A percentile compares a stretch with the other conserved stretches of the same genome.
Conservation (phyloP, 1,140 invertebrate genomes). For the Agrilus planipennis region DNA sequence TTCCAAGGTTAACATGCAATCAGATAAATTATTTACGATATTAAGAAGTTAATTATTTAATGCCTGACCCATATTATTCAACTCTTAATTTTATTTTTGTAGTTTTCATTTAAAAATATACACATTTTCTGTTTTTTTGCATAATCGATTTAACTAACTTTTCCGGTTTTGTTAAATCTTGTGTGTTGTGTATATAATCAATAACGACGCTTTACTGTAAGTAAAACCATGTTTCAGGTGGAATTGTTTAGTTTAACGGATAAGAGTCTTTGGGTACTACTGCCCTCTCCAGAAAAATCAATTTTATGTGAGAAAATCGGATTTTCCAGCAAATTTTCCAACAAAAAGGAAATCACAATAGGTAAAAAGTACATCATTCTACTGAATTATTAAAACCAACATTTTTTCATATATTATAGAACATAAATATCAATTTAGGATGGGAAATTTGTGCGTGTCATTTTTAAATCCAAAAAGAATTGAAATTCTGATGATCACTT, state of each 20-base stretch:
- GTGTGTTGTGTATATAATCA: no score
- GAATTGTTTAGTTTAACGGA: conserved; percentile 30
- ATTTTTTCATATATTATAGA: conserved; percentile 41
- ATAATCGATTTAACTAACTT: no score
- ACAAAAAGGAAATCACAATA: conserved; percentile 11
- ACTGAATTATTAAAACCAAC: conserved; percentile 1
- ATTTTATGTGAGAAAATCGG: conserved; percentile 50
- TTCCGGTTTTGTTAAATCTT: no score
- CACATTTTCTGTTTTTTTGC: no score
- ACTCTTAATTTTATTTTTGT: no score
- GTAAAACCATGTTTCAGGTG: conserved; percentile 16
- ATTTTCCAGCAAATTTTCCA: conserved; percentile 23
- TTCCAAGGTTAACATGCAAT: no score
- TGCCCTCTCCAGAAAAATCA: conserved; percentile 54
- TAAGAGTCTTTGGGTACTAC: conserved; percentile 48
- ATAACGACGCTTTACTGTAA: no score
- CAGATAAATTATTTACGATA: no score
- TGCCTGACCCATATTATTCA: no score
- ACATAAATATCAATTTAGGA: conserved; percentile 67
- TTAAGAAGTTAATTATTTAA: no score
- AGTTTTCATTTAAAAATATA: no score
- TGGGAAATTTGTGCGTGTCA: conserved; percentile 61
- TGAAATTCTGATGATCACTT: conserved; percentile 61
- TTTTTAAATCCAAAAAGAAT: conserved; percentile 54
- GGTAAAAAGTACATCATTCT: not conserved